Conservation (phyloP, 2,113 vertebrate genomes). For the Notothenia coriiceps region DNA sequence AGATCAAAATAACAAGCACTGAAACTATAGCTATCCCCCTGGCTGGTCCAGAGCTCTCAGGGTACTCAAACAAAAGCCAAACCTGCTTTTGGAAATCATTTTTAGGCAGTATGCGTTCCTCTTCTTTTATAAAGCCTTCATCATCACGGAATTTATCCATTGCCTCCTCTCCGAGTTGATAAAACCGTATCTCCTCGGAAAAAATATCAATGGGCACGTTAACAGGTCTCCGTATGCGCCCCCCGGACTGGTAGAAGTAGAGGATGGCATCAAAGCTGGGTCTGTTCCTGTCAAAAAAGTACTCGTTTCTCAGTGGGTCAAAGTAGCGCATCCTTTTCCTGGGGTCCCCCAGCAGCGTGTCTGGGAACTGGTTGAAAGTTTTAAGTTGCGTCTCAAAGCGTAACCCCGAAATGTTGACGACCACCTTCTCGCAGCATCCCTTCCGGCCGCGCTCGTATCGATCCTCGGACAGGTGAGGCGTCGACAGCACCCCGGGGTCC, state of each 20-base stretch:
- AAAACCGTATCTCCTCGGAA: slow-evolving; percentile 98
- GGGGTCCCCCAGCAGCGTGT: slow-evolving; percentile 95
- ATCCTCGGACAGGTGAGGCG: slow-evolving; percentile 80
- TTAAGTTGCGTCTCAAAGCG: slow-evolving; percentile 97
- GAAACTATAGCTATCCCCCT: slow-evolving; percentile 98
- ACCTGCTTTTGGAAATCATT: slow-evolving; percentile 96
- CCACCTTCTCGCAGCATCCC: slow-evolving; percentile 92
- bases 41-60: slow-evolving; percentile 95
- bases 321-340: slow-evolving; percentile 97
- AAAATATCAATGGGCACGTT: slow-evolving; percentile 99
- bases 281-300: slow-evolving; percentile 97
- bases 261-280: slow-evolving; percentile 99
- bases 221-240: slow-evolving; percentile 94
- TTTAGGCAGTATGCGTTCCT: slow-evolving; percentile 92
- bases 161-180: slow-evolving; percentile 96
- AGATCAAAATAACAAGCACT: slow-evolving; percentile 96
- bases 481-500: slow-evolving; percentile 81
- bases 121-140: slow-evolving; percentile 98
- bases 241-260: slow-evolving; percentile 98
- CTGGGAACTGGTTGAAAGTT: slow-evolving; percentile 96
- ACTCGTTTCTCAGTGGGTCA: slow-evolving; percentile 97
- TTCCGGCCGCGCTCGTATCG: slow-evolving; percentile 79
- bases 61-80: slow-evolving; percentile 98
- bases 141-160: slow-evolving; percentile 99
- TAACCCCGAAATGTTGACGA: slow-evolving; percentile 97